Percentiles rank a stretch among this genome's conserved stretches.
phyloP scores from a whole-genome alignment of 2,888 invertebrate genomes.

The Protula sp. region DNA sequence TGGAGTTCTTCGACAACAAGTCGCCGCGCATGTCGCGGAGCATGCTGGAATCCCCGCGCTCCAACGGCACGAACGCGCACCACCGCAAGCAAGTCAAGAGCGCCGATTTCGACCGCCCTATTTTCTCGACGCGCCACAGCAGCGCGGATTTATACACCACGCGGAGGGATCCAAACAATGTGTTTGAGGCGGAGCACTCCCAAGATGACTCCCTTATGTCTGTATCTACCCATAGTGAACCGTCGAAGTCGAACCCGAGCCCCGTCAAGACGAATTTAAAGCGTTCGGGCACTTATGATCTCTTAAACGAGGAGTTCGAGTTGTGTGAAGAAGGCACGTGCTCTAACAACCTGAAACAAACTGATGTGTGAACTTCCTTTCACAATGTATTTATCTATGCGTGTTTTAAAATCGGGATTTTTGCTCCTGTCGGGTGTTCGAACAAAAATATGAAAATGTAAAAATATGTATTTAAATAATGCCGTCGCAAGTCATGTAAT shows the following conservation, averaged over 20 bases:
- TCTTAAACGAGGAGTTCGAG: conserved; percentile 8
- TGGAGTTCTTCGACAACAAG: too few species aligned
- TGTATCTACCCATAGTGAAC: background rate
- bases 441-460: too few species aligned
- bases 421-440: too few species aligned
- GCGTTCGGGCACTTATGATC: conserved; percentile 20
- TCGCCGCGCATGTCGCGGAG: background rate
- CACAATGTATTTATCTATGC: too few species aligned
- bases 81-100: background rate
- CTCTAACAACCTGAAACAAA: background rate
- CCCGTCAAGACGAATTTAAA: conserved; percentile 7
- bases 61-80: background rate
- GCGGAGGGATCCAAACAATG: background rate
- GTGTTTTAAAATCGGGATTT: too few species aligned
- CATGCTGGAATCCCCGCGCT: conserved; percentile 1
- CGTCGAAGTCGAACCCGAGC: background rate
- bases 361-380: too few species aligned
- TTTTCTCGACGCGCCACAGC: background rate
- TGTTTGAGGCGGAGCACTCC: background rate
- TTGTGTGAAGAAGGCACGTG: background rate
- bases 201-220: background rate
- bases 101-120: background rate
- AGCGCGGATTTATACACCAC: background rate
- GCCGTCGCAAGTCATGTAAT: too few species aligned
- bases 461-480: too few species aligned